Evolutionary conservation across 2,888 invertebrate species (phyloP).

Genomic region (Alsophila aescularia): DNA sequence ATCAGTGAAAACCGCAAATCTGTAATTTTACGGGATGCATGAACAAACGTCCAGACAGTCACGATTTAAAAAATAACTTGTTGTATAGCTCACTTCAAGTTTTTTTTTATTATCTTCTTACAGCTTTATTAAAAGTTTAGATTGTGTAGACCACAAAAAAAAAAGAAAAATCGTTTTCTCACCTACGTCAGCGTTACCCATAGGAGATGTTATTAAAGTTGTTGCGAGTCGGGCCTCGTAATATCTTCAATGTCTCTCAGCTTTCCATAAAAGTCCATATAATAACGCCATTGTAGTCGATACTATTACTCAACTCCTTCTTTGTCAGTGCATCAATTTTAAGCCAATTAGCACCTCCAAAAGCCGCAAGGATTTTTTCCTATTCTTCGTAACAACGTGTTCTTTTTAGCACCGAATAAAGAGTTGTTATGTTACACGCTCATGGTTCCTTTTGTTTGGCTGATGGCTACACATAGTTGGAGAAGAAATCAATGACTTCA

Average conservation of each 20-base stretch:
- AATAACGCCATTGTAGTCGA: conserved; percentile 13
- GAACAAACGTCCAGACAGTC: no score
- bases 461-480: conserved; percentile 4
- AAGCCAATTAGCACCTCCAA: conserved; percentile 23
- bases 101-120: no score
- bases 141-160: no score
- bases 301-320: conserved; percentile 10
- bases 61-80: no score
- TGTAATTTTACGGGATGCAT: no score
- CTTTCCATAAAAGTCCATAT: conserved; percentile 19
- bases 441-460: conserved; percentile 15
- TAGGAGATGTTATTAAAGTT: no score
- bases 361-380: conserved; percentile 13
- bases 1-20: no score
- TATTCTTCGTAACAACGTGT: conserved; percentile 17
- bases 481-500: conserved; percentile 7
- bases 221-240: no score
- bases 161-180: no score
- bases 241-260: not conserved
- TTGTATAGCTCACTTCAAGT: no score
- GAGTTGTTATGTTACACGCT: conserved; percentile 16
- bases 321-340: conserved; percentile 20
- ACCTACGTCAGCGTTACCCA: no score
- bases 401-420: conserved; percentile 24
- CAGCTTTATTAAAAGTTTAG: no score